These are phyloP conservation scores for Elgaria multicarinata DNA, from an alignment of 2,113 vertebrate species.

Conservation along the genomic window DNA sequence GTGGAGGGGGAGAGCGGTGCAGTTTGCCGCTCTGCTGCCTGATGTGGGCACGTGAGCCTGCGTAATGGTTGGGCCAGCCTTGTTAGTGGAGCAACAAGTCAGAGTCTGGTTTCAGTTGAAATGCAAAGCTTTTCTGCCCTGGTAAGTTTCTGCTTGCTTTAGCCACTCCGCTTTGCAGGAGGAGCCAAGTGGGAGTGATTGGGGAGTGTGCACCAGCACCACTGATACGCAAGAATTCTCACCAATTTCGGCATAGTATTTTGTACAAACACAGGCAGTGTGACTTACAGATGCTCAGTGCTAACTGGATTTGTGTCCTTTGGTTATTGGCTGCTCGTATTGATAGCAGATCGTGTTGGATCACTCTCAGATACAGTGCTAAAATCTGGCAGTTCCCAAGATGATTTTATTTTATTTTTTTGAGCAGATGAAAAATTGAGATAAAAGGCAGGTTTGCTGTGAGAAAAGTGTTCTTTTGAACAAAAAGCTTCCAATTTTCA, in stretches of 20 bases:
- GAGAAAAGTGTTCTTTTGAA: constrained; percentile 4
- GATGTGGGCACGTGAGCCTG: too few relatives aligned
- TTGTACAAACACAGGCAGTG: background rate
- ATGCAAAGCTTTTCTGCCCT: background rate
- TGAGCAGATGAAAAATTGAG: background rate
- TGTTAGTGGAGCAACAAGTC: too few relatives aligned
- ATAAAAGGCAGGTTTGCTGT: background rate
- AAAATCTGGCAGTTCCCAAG: background rate
- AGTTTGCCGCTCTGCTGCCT: too few relatives aligned
- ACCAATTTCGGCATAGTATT: background rate
- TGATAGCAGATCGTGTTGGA: background rate
- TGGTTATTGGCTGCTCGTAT: background rate
- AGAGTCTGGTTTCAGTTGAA: background rate
- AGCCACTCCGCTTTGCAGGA: background rate
- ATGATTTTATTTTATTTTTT: background rate
- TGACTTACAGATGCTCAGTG: background rate
- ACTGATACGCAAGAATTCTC: background rate
- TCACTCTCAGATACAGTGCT: background rate
- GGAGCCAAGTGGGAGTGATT: background rate
- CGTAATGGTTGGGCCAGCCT: too few relatives aligned
- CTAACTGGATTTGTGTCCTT: background rate
- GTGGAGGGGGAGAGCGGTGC: too few relatives aligned
- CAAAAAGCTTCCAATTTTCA: background rate
- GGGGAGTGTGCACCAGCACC: background rate
- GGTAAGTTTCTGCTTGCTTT: background rate